These are phyloP conservation scores for Diarsia mendica DNA, from an alignment of 2,888 invertebrate species.

Conservation along the genomic window DNA sequence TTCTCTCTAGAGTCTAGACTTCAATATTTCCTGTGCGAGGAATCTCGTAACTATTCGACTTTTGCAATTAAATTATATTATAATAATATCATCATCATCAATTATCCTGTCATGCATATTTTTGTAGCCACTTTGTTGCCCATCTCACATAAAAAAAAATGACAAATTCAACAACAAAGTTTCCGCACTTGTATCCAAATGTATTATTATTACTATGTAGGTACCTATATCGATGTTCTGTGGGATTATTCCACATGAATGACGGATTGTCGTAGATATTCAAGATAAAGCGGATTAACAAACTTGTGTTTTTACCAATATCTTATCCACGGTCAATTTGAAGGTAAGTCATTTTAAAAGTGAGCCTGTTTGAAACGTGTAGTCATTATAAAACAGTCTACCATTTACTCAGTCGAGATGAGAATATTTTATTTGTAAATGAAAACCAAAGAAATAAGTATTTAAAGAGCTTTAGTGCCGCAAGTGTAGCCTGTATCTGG, in stretches of 20 bases:
- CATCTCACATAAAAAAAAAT: no score
- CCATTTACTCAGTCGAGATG: background rate
- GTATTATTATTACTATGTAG: background rate
- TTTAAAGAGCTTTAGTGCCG: background rate
- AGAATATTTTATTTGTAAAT: background rate
- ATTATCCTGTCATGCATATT: background rate
- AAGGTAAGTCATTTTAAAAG: slow-evolving; percentile 11
- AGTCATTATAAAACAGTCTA: background rate
- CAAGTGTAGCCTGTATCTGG: background rate
- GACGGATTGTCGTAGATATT: slow-evolving; percentile 26
- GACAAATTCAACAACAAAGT: no score
- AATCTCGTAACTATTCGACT: background rate
- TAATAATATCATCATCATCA: background rate
- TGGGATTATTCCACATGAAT: slow-evolving; percentile 14
- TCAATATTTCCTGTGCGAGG: background rate
- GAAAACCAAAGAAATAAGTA: background rate
- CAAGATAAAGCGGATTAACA: slow-evolving; percentile 39
- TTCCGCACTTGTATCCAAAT: no score
- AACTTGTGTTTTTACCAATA: slow-evolving; percentile 20
- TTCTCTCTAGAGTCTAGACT: background rate
- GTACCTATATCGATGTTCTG: background rate
- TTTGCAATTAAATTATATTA: background rate
- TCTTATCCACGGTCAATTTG: slow-evolving; percentile 38
- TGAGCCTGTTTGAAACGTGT: background rate
- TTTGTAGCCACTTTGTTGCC: background rate